Base-by-base conservation (phyloP, 2,113 vertebrate genomes). In the Triplophysa siluroides region DNA sequence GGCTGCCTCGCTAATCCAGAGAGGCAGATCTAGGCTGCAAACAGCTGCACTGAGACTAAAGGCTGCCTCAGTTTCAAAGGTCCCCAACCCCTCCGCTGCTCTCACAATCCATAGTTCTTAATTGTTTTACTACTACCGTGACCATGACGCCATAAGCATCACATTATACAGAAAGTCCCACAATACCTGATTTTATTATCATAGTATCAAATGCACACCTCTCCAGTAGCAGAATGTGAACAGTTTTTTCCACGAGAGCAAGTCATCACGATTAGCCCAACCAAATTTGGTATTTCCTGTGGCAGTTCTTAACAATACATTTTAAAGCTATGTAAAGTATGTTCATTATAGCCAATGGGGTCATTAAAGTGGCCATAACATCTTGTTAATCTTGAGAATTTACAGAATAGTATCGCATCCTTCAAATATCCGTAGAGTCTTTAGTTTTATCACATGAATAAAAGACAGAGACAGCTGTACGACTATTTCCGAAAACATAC, bases 1-100 rank as follows among this genome's bases (percentile, higher is more conserved):
- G 85, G 83, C 83, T 81, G 86, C 88, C 86, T 90, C 84, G 85
- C 85, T 92, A 92, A 92, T 92, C 90, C 86, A 83, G 87, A 76
- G 83, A 86, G 86, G 89, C 88, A 18, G 79, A 88, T 85, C 88
- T 85, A 86, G 85, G 85, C 76, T 79, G 50, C 84, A 86, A 89
- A 86, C 88, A 89, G 87, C 89, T 90, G 88, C 86, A 90, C 80
- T 83, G 86, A 83, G 79, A 85, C 87, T 87, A 85, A 78, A 43
- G 19, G 43, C 26, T 68, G 52, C 63, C 0, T 54, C 11, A 23
- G 12, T 76, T 67, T 84, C 75, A 43, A 19, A 78, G 68, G 74
- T 54, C 33, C 47, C 73, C 54, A 29, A 79, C 64, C 72, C 66
- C 11, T 66, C 52, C 67, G 56, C 29, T 47, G 16, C 52, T 50